Base-by-base conservation (phyloP, 2,113 vertebrate species). In the Fregetta grallaria region DNA sequence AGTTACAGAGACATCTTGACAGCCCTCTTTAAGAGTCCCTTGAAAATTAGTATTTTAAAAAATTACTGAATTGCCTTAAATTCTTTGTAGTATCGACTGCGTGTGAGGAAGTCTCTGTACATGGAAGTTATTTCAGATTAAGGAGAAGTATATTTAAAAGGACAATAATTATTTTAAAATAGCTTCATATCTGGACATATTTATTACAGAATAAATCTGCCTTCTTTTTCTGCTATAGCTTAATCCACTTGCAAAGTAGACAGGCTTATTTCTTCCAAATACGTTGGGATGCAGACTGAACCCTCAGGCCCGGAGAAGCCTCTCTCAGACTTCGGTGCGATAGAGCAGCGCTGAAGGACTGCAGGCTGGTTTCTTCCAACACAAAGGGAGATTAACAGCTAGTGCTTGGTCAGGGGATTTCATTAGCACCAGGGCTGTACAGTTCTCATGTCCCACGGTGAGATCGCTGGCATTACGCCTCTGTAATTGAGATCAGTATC, bases 401-500 rank as follows among this genome's bases (percentile, higher is more conserved):
- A 11, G 32, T 63, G 56, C 78, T 92, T 62, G 75, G 56, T 49
- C 56, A 52, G 73, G 80, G 80, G 53, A 78, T 89, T 90, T 90
- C 76, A 53, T 92, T 91, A 93, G 47, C 52, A 72, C 25, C 36
- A 50, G 34, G 27, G 44, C 29, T 88, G 40, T 86, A 27, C 3
- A 0, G 6, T 92, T 96, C 88, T 92, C 55, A 38, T 79, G 73
- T 91, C 66, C 77, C 92, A 85, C 1, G 0, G 44, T 92, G 73
- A 89, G 73, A 93, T 78, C 65, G 20, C 38, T 78, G 75, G 59
- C 53, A 16, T 81, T 70, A 63, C 0, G 26, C 68, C 86, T 86
- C 86, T 91, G 49, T 72, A 75, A 53, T 58, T 76, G 88, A 91
- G 91, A 95, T 91, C 20, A 20, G 36, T 89, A 89, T 95, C 86